phyloP scores from a whole-genome alignment of 2,113 vertebrate species.

The Leptosomus discolor region DNA sequence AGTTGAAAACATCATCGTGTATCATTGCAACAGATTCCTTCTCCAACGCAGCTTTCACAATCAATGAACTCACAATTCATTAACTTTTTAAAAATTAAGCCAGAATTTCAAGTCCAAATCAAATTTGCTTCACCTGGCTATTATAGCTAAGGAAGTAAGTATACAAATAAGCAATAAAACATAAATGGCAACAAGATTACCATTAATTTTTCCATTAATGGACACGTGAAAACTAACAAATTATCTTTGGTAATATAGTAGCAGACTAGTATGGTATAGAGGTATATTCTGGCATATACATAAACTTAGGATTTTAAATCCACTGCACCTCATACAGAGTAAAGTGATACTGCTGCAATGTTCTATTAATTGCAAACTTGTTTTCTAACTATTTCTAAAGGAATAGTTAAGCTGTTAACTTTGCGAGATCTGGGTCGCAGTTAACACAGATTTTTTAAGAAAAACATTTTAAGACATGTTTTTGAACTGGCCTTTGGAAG shows the following conservation, averaged over 20 bases:
- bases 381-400: neutral
- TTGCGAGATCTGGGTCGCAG: neutral
- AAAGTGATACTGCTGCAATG: neutral
- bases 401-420: neutral
- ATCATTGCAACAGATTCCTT: neutral
- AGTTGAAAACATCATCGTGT: conserved; percentile 49
- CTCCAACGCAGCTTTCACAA: neutral
- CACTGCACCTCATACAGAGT: neutral
- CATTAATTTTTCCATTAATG: neutral
- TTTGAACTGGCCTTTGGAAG: conserved; percentile 52
- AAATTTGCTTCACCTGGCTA: neutral
- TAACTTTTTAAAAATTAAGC: neutral
- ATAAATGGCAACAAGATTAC: neutral
- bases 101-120: neutral
- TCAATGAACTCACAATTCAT: neutral
- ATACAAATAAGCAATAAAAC: neutral
- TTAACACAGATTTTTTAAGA: neutral
- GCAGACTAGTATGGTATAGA: neutral
- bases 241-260: neutral
- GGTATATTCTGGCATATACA: neutral
- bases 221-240: neutral
- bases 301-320: neutral
- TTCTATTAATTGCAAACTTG: neutral
- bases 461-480: neutral
- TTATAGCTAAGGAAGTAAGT: neutral